Percentiles rank a stretch among this genome's conserved stretches.
Evolutionary conservation across 2,797 vertebrate genomes (phyloP).

Genomic region (Epinephelus coioides): DNA sequence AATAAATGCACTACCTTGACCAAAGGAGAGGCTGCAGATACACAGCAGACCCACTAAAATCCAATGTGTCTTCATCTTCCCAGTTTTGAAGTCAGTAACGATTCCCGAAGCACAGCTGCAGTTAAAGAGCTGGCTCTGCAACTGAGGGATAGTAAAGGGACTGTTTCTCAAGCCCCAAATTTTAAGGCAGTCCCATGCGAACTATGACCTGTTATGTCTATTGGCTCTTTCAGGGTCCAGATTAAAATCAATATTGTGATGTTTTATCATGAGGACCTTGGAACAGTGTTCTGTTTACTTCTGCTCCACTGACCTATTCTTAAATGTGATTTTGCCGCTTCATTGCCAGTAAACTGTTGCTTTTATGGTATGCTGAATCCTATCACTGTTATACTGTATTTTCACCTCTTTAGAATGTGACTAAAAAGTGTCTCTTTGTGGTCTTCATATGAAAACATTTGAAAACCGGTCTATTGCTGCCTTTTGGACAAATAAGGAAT

Average conservation of each 20-base stretch:
- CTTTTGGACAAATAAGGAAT: no score
- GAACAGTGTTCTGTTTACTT: neutral
- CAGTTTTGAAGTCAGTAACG: neutral
- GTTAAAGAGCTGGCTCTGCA: neutral
- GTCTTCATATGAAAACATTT: no score
- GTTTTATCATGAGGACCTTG: neutral
- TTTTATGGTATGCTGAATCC: neutral
- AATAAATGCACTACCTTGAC: conserved; percentile 61
- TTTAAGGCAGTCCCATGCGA: no score
- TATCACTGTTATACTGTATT: neutral
- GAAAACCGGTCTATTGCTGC: no score
- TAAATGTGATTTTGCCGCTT: neutral
- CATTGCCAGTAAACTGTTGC: neutral
- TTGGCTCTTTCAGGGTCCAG: neutral
- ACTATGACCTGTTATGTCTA: neutral
- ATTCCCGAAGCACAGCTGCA: neutral
- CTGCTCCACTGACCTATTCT: neutral
- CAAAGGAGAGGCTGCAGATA: conserved; percentile 42
- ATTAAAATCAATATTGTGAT: neutral
- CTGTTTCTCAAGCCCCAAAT: neutral
- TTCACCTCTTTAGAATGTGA: no score
- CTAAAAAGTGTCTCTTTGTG: no score
- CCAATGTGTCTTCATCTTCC: conserved; percentile 49
- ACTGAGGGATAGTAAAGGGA: neutral
- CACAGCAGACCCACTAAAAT: conserved; percentile 49